Conservation (phyloP, 2,888 invertebrate genomes). For the Ametastegia equiseti region DNA sequence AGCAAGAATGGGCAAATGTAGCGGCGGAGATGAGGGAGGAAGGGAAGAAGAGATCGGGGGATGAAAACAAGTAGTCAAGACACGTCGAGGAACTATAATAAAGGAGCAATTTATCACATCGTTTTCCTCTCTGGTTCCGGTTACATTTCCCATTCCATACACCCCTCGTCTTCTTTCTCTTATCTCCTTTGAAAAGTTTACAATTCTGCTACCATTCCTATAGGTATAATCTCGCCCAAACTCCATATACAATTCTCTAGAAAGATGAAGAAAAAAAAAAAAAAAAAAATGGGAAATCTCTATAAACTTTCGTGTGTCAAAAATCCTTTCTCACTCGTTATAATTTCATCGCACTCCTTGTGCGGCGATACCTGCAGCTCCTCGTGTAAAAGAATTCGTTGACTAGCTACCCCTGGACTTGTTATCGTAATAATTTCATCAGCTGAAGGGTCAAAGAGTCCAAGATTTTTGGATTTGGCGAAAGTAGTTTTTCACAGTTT, state of each 20-base stretch:
- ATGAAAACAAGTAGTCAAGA: background rate
- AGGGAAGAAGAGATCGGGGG: background rate
- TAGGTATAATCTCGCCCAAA: background rate
- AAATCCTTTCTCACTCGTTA: background rate
- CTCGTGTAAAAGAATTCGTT: background rate
- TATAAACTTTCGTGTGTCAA: background rate
- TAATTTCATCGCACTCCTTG: background rate
- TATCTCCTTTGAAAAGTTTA: slow-evolving; percentile 13
- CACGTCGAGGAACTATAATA: slow-evolving; percentile 19
- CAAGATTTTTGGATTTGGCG: too few relatives aligned
- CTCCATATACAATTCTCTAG: too few relatives aligned
- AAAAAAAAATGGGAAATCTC: background rate
- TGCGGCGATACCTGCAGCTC: background rate
- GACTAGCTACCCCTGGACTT: too few relatives aligned
- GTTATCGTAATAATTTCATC: too few relatives aligned
- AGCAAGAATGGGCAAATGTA: too few relatives aligned
- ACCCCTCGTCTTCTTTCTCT: background rate
- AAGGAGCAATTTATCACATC: slow-evolving; percentile 14
- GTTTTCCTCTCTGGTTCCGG: background rate
- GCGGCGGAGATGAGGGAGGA: too few relatives aligned
- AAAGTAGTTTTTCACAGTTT: too few relatives aligned
- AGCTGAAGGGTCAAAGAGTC: too few relatives aligned
- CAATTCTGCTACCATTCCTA: background rate
- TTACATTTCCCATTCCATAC: slow-evolving; percentile 13
- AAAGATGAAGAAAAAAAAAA: slow-evolving; percentile 18